These are phyloP conservation scores for Lutjanus campechanus DNA, from an alignment of 2,797 vertebrate species.

Conservation along the genomic window DNA sequence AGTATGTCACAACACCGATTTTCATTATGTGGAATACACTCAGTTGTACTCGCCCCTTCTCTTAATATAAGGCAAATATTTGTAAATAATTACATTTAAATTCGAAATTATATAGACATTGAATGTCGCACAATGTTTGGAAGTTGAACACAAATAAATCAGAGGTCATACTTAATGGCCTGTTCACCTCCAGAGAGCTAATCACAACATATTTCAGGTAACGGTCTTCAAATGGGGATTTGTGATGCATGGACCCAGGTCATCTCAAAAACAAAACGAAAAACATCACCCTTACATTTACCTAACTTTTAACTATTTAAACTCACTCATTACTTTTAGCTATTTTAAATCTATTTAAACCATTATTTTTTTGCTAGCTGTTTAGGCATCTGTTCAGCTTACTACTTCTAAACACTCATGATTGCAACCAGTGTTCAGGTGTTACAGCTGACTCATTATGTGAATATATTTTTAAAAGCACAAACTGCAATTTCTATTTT, in stretches of 20 bases:
- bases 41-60: too few species aligned
- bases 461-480: neutral
- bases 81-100: too few species aligned
- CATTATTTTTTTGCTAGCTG: neutral
- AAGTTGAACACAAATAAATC: too few species aligned
- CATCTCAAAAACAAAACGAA: too few species aligned
- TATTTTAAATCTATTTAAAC: too few species aligned
- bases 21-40: neutral
- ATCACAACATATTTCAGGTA: neutral
- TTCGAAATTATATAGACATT: too few species aligned
- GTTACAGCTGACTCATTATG: neutral
- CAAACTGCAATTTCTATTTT: neutral
- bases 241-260: neutral
- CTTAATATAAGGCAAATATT: too few species aligned
- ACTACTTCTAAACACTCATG: neutral
- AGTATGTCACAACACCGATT: neutral
- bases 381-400: neutral
- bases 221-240: neutral
- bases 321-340: too few species aligned
- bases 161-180: neutral
- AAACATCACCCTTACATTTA: too few species aligned
- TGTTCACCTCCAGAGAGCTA: neutral
- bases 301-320: too few species aligned
- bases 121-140: too few species aligned
- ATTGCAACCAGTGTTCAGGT: neutral